These are phyloP conservation scores for Contarinia nasturtii DNA, from an alignment of 1,140 invertebrate genomes.

Conservation along the genomic window DNA sequence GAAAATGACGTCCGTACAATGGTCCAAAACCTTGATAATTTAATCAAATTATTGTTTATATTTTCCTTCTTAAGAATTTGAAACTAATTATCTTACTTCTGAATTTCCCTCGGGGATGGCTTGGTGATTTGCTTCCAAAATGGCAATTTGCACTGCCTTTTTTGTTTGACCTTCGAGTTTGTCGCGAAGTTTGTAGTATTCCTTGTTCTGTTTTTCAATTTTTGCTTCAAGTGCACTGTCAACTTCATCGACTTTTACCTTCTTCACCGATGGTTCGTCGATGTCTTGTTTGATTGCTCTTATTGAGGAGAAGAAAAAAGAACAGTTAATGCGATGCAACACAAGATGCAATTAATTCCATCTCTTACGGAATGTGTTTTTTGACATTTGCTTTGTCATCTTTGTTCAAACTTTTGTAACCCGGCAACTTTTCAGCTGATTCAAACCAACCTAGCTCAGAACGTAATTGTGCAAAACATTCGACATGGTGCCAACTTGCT, in stretches of 20 bases:
- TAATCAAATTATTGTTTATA: conserved; percentile 4
- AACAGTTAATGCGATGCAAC: not conserved
- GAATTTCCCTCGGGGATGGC: conserved; percentile 38
- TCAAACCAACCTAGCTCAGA: conserved; percentile 54
- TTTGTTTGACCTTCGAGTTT: conserved; percentile 28
- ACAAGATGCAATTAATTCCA: not conserved
- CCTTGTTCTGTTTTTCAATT: conserved; percentile 57
- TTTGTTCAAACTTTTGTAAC: conserved; percentile 46
- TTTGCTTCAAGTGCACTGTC: conserved; percentile 28
- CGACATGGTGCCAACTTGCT: conserved; percentile 77
- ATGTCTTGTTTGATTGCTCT: no score
- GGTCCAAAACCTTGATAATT: conserved; percentile 47
- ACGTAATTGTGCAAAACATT: conserved; percentile 55
- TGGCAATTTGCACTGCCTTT: conserved; percentile 34
- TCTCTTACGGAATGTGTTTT: conserved; percentile 41
- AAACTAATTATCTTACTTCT: conserved; percentile 34
- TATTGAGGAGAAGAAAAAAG: not conserved
- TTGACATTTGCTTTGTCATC: conserved; percentile 56
- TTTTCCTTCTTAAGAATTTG: conserved; percentile 2
- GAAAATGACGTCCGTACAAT: conserved; percentile 60
- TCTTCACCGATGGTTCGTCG: not conserved
- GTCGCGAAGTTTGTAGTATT: conserved; percentile 48
- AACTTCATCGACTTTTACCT: conserved; percentile 32
- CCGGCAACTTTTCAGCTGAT: conserved; percentile 47
- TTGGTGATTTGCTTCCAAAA: conserved; percentile 59